A percentile compares a stretch with the other conserved stretches of the same genome.
Conservation (phyloP, 1,140 invertebrate species). For the Semibalanus balanoides region DNA sequence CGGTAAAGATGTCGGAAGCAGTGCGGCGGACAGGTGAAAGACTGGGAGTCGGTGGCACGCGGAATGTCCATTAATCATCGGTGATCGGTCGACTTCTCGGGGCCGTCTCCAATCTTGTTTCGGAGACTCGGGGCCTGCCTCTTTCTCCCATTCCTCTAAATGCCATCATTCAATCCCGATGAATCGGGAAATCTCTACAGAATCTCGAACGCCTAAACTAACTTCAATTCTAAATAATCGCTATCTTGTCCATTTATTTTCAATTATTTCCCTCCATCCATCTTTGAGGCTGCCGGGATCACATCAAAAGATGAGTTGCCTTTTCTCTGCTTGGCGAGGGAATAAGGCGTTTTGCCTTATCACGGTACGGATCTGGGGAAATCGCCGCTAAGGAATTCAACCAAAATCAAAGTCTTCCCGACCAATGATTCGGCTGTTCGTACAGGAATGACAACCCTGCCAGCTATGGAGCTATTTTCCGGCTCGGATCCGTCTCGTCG, state of each 20-base stretch:
- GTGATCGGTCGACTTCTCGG: neutral
- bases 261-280: too few relatives aligned
- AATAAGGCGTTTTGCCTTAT: slow-evolving; percentile 1
- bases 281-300: too few relatives aligned
- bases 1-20: too few relatives aligned
- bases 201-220: neutral
- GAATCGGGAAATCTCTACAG: neutral
- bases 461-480: too few relatives aligned
- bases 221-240: slow-evolving; percentile 2
- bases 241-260: neutral
- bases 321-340: neutral
- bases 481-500: too few relatives aligned
- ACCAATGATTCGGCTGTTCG: too few relatives aligned
- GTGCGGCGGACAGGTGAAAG: too few relatives aligned
- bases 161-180: neutral
- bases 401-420: neutral
- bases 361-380: neutral
- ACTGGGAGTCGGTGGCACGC: too few relatives aligned
- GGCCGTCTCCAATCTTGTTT: neutral
- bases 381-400: neutral
- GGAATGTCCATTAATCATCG: neutral
- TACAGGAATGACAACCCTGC: too few relatives aligned
- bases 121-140: neutral
- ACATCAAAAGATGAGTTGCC: neutral
- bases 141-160: neutral